Evolutionary conservation across 1,140 invertebrate species (phyloP).

Genomic region (Microplitis mediator): DNA sequence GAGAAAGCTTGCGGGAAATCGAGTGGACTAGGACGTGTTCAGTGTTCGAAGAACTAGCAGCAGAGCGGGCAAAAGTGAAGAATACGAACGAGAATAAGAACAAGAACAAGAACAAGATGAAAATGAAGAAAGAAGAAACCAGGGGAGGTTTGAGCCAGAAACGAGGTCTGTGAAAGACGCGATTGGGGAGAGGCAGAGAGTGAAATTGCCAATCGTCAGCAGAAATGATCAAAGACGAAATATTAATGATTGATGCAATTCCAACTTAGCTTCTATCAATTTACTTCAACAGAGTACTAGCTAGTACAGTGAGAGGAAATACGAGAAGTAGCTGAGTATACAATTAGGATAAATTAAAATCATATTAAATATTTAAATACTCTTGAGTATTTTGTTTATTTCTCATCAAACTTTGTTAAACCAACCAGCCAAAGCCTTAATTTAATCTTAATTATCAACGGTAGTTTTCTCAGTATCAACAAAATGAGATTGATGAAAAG

Average conservation of each 20-base stretch:
- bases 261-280: not conserved
- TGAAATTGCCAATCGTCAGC: conserved; percentile 12
- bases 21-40: conserved; percentile 1
- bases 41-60: not conserved
- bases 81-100: not conserved
- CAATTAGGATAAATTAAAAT: not conserved
- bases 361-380: no score
- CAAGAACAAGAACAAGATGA: not conserved
- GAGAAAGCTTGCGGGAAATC: conserved; percentile 12
- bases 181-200: not conserved
- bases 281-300: not conserved
- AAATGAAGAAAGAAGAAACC: not conserved
- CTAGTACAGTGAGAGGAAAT: not conserved
- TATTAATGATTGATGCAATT: not conserved
- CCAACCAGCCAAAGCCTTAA: no score
- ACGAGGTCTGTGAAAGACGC: no score
- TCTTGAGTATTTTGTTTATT: no score
- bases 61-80: no score
- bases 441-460: no score
- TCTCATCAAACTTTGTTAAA: no score
- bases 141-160: no score
- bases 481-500: no score
- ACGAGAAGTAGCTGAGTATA: not conserved
- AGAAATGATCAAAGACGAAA: conserved; percentile 10
- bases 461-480: no score